Base-by-base conservation (phyloP, 2,113 vertebrate genomes). In the Prunella fulvescens region DNA sequence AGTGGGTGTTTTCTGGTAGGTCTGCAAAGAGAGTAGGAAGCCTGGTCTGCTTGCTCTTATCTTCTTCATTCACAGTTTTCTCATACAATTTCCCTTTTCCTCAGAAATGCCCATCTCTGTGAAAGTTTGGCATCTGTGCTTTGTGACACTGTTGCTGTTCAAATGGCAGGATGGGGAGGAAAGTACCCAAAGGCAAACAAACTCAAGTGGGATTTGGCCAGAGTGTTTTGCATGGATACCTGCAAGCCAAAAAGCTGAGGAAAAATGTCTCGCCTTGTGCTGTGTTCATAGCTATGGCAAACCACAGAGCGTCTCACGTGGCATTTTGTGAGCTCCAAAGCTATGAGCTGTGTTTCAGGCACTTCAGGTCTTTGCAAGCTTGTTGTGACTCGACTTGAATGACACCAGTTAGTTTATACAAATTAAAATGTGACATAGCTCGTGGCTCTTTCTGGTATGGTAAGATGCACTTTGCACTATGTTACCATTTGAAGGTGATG, bases 281-380 rank as follows among this genome's bases (percentile, higher is more conserved):
- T 29, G 2, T 60, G 23, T 57, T 69, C 54, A 24, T 37, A 53
- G 58, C 35, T n/a, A 19, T 9, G 39, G 25, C 58, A 86, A 88
- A 62, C 25, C 22, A 50, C 0, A 0, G 17, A 39, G 9, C 7
- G 44, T 57, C 66, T 85, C 56, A 58, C 0, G 0, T 85, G 45
- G 57, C 26, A 6, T 82, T 77, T 53, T 1, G 3, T 81, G 67
- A 61, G 58, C 58, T 66, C 45, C 1, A 6, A 42, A 58, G 54
- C 60, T 54, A 17, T 13, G 40, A 45, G n/a, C 37, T 85, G 54
- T 70, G 44, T 81, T 95, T 79, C 45, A 23, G 35, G 14, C 54
- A 57, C 40, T 29, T 82, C 11, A 39, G 44, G 57, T 48, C 48
- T 79, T 74, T 72, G 48, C 57, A 61, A 50, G 12, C 37, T 40